Percentiles rank a stretch among this genome's conserved stretches.
Evolutionary conservation across 1,140 invertebrate species (phyloP).

Genomic region (Formica selysi): DNA sequence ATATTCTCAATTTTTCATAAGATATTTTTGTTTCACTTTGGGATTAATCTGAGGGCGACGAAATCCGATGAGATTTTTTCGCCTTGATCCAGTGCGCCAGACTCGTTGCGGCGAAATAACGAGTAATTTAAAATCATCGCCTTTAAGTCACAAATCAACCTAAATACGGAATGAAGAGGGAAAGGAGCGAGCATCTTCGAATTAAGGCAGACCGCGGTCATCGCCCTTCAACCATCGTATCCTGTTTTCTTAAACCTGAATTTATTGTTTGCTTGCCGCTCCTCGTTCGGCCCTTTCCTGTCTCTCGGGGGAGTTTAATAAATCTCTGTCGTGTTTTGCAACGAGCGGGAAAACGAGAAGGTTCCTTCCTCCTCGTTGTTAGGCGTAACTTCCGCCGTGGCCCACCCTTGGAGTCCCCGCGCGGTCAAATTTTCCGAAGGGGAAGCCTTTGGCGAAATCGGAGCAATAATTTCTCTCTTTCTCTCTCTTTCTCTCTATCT

Average conservation of each 20-base stretch:
- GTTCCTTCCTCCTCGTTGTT: conserved; percentile 50
- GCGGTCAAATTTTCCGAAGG: conserved; percentile 47
- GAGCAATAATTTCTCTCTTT: conserved; percentile 20
- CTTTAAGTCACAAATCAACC: conserved; percentile 77
- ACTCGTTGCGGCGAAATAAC: conserved; percentile 65
- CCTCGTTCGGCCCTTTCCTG: conserved; percentile 42
- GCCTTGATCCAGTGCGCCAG: conserved; percentile 42
- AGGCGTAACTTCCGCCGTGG: conserved; percentile 69
- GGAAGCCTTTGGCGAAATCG: conserved; percentile 4
- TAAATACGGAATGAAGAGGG: conserved; percentile 57
- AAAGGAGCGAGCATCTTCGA: conserved; percentile 36
- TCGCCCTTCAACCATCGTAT: conserved; percentile 48
- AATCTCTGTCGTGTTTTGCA: conserved; percentile 73
- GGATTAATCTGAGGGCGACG: background rate
- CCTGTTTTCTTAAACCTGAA: conserved; percentile 80
- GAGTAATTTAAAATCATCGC: conserved; percentile 70
- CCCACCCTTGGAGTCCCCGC: conserved; percentile 16
- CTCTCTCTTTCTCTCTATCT: background rate
- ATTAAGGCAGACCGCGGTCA: conserved; percentile 63
- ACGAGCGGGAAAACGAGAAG: conserved; percentile 69
- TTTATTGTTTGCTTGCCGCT: conserved; percentile 78
- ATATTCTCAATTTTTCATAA: conserved; percentile 14
- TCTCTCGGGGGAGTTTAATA: conserved; percentile 71
- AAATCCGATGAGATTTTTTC: conserved; percentile 26
- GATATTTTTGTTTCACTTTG: background rate